These are phyloP conservation scores for Pristionchus maxplancki DNA, from an alignment of 2,888 invertebrate species.

Conservation along the genomic window DNA sequence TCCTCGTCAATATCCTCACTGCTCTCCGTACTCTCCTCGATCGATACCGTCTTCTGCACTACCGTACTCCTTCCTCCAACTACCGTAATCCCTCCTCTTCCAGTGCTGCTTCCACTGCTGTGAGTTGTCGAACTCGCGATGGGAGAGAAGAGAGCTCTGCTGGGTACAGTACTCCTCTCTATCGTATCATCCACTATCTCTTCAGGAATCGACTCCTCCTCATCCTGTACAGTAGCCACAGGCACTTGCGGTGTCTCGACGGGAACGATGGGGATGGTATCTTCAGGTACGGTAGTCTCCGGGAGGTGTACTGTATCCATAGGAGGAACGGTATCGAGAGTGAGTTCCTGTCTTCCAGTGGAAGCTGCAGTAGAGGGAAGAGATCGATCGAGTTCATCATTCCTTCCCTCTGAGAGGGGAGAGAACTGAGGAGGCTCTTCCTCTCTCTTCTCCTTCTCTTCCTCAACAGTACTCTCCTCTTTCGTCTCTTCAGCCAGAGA, in stretches of 20 bases:
- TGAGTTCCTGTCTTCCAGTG: constrained; percentile 28
- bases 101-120: neutral
- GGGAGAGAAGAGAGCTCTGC: neutral
- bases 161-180: neutral
- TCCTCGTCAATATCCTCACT: constrained; percentile 3
- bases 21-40: constrained; percentile 6
- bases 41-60: constrained; percentile 6
- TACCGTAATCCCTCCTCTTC: neutral
- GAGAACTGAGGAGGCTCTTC: neutral
- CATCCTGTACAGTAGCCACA: neutral
- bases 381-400: constrained; percentile 23
- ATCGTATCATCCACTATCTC: constrained; percentile 12
- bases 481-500: neutral
- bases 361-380: constrained; percentile 20
- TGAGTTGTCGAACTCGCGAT: neutral
- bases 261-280: neutral
- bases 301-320: neutral
- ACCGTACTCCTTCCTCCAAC: neutral
- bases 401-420: neutral
- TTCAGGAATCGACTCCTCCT: neutral
- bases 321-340: neutral
- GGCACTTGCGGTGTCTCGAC: neutral
- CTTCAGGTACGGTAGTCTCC: constrained; percentile 26
- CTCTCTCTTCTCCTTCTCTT: neutral
- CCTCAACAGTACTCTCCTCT: neutral